phyloP scores from a whole-genome alignment of 2,888 invertebrate genomes.

The Apamea crenata region DNA sequence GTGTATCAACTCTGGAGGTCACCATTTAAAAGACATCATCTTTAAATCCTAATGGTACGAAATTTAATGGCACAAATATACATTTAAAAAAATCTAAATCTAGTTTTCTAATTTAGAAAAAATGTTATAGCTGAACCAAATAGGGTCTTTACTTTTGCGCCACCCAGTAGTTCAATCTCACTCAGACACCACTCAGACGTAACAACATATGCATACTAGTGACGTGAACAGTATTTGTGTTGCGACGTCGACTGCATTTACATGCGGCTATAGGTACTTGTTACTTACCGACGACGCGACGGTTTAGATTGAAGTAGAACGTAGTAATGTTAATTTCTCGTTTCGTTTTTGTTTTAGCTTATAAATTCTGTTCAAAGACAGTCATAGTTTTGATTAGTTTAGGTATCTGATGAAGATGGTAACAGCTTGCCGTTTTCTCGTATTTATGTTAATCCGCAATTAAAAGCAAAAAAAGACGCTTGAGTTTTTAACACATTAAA shows the following conservation, averaged over 20 bases:
- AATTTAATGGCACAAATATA: too few species aligned
- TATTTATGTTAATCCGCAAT: neutral
- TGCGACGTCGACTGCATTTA: neutral
- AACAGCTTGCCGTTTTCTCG: neutral
- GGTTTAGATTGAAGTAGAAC: neutral
- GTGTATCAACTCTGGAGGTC: too few species aligned
- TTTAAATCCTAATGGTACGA: too few species aligned
- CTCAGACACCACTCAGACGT: conserved; percentile 37
- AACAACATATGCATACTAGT: conserved; percentile 31
- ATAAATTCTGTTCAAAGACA: neutral
- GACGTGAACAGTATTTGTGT: conserved; percentile 10
- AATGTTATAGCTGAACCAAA: too few species aligned
- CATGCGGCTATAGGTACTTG: neutral
- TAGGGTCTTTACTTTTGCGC: too few species aligned
- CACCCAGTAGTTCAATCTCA: conserved; percentile 37
- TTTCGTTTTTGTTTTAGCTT: neutral
- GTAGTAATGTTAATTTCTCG: neutral
- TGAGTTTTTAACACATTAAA: neutral
- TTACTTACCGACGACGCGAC: neutral
- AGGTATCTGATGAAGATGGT: too few species aligned
- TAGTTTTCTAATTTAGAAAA: too few species aligned
- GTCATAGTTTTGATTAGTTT: neutral
- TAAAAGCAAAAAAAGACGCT: neutral
- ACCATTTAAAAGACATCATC: too few species aligned
- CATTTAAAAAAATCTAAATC: too few species aligned